Evolutionary conservation across 2,797 vertebrate genomes (phyloP), one percentile per base, ranked within the genome.

Genomic region (Heliangelus exortis): DNA sequence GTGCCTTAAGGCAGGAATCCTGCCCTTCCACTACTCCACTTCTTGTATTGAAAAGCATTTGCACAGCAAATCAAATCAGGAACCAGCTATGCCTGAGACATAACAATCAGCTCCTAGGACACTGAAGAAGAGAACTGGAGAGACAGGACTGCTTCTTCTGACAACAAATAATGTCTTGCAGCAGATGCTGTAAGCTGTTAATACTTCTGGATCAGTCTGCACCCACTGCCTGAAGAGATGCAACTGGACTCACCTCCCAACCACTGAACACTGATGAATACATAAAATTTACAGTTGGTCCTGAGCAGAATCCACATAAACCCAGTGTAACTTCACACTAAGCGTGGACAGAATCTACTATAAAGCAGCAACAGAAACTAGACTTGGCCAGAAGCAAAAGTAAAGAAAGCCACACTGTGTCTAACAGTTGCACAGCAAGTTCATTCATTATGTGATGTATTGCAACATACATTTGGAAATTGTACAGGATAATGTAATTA

Each of bases 171-270:
- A 48, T 33, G 90, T 62, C 50, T 53, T n/a, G 22, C 19, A 62
- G 14, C 17, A 28, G 25, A 54, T 72, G 50, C 43, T 75, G 0
- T 15, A 69, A 67, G 9, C 62, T 15, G 0, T 3, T 23, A 23
- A 26, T 22, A 23, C 10, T 36, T 26, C 14, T 45, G 8, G 8
- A 39, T 34, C 34, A 51, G 41, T 13, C 21, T 41, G 33, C 23
- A 23, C 28, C 39, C 22, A 12, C 10, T 41, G 58, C 48, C n/a
- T 33, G 4, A 78, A 58, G 21, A 45, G 19, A 13, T 3, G 5
- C 28, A 84, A 45, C 9, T 39, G 55, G 16, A 65, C 63, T 51
- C n/a, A 7, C 34, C n/a, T 34, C 36, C 55, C 68, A 48, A 41
- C 10, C 63, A 58, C 55, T 59, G 59, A 65, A 45, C 23, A 19